Conservation (phyloP, 2,113 vertebrate species). For the Picathartes gymnocephalus region DNA sequence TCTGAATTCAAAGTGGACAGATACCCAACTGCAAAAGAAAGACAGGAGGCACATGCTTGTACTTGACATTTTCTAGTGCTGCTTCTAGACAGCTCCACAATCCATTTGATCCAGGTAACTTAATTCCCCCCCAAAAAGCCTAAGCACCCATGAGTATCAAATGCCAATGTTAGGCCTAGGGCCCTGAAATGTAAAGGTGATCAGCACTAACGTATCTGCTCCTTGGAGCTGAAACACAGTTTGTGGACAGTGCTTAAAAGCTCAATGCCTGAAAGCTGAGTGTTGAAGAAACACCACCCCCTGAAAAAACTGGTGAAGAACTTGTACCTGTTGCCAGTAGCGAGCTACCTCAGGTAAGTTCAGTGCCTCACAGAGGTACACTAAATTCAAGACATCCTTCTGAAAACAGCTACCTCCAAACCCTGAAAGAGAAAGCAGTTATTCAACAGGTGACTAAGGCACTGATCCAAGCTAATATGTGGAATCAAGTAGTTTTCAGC, state of each 20-base stretch:
- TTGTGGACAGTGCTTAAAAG: not conserved
- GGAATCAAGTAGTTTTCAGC: not conserved
- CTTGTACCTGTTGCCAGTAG: conserved; percentile 94
- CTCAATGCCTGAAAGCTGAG: not conserved
- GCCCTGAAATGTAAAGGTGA: not conserved
- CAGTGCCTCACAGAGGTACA: conserved; percentile 95
- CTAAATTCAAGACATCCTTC: conserved; percentile 96
- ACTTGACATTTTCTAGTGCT: not conserved
- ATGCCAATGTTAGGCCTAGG: not conserved
- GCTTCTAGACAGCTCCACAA: not conserved
- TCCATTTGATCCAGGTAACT: not conserved
- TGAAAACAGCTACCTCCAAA: conserved; percentile 99
- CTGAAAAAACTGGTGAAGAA: not conserved
- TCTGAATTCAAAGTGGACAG: not conserved
- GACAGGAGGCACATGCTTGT: not conserved
- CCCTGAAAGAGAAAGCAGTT: conserved; percentile 68
- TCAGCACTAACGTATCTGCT: not conserved
- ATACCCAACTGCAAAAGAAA: not conserved
- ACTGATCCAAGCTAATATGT: not conserved
- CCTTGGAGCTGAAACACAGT: not conserved
- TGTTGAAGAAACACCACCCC: not conserved
- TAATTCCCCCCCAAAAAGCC: not conserved
- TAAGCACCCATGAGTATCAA: not conserved
- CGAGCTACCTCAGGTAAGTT: conserved; percentile 95
- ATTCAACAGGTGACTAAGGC: not conserved